Conservation (phyloP, 1,140 invertebrate genomes). For the Trigoniulus corallinus region DNA sequence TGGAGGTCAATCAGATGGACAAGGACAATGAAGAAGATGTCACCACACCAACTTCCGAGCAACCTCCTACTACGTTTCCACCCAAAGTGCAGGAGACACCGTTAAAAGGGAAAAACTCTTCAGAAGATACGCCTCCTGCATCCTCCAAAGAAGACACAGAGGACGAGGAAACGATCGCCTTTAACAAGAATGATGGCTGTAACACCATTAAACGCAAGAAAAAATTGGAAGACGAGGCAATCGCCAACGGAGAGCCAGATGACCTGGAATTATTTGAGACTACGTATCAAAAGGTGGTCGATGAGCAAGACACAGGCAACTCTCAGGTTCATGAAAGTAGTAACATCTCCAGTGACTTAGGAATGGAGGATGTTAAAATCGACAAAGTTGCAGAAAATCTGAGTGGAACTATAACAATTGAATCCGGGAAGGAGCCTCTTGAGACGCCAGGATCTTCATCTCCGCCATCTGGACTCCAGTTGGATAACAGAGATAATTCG, state of each 20-base stretch:
- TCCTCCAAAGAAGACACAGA: background rate
- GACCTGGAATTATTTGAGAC: no score
- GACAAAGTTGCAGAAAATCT: background rate
- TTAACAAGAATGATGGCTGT: conserved; percentile 49
- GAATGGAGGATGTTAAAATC: background rate
- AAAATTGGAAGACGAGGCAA: conserved; percentile 26
- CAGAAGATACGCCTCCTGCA: conserved; percentile 25
- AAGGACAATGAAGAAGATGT: conserved; percentile 39
- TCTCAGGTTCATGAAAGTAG: background rate
- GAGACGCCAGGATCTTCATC: no score
- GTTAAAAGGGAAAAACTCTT: background rate
- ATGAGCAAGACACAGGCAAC: background rate
- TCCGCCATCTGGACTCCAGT: no score
- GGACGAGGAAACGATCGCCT: conserved; percentile 29
- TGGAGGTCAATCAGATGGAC: conserved; percentile 28
- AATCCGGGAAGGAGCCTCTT: no score
- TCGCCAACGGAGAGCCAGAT: background rate
- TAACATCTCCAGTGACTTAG: background rate
- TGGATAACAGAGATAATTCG: no score
- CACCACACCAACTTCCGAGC: conserved; percentile 19
- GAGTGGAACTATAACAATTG: background rate
- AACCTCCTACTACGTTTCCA: background rate
- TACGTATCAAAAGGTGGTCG: no score
- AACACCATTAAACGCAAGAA: conserved; percentile 72
- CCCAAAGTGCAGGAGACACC: background rate